Evolutionary conservation across 2,888 invertebrate genomes (phyloP), one percentile per base, ranked within the genome.

Genomic region (Agriopis aurantiaria): DNA sequence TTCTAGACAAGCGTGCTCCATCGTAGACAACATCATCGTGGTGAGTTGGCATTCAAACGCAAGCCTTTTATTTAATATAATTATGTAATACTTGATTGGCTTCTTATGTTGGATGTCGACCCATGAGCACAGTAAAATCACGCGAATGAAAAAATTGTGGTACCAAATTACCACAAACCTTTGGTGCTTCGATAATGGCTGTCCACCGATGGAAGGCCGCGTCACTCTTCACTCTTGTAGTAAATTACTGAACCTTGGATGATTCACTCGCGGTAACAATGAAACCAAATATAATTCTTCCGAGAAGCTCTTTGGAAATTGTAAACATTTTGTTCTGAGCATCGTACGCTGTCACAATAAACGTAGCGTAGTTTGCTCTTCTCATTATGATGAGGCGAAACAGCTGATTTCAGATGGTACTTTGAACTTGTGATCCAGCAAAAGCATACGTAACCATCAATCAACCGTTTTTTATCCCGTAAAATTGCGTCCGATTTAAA

Each of bases 201-300:
- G 66, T 70, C 65, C 59, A 43, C 57, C 58, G 60, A 58, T 9
- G 43, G 71, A 71, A 71, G 72, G 71, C 52, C 52, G 23, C 58
- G 55, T 66, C 69, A 63, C 64, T 70, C 67, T 12, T 11, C 64
- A 60, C 65, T 63, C 45, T 23, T 59, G 43, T 61, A 55, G 65
- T 69, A 60, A 59, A 67, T 57, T 56, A 67, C 68, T 63, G 46
- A 63, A 61, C 71, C 74, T 72, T 68, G 73, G 52, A 59, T 76
- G 73, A 74, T 70, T 76, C 74, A 74, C 74, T 62, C 68, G 68
- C 65, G 72, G 60, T 72, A 71, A 76, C 76, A 76, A 76, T 71
- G 64, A 64, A 76, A 73, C 68, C 63, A 60, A 61, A 73, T 73
- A 76, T 71, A 65, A 75, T 71, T 73, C 46, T 74, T 74, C 74